Conservation (phyloP, 2,888 invertebrate species). For the Cerastis leucographa region DNA sequence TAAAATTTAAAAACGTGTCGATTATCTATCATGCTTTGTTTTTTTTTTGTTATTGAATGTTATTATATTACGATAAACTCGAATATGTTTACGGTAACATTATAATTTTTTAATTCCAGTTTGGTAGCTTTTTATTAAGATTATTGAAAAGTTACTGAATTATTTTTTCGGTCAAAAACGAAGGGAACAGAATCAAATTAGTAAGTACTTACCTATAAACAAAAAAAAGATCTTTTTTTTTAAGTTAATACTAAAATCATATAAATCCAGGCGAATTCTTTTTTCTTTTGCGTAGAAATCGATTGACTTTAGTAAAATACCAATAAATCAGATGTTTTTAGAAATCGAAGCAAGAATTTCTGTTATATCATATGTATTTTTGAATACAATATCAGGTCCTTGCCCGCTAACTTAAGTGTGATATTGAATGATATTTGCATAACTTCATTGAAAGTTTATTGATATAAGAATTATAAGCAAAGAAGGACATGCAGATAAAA, state of each 20-base stretch:
- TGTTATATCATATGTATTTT: neutral
- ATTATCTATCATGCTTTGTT: constrained; percentile 1
- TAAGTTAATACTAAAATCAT: neutral
- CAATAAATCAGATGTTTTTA: neutral
- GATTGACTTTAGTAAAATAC: neutral
- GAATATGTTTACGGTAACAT: too few species aligned
- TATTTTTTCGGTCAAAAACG: neutral
- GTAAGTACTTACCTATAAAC: neutral
- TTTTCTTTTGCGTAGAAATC: neutral
- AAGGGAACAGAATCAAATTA: too few species aligned
- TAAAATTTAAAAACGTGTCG: constrained; percentile 17
- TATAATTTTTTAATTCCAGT: too few species aligned
- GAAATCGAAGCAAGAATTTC: neutral
- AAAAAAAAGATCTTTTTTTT: neutral
- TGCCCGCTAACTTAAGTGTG: neutral
- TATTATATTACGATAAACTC: neutral
- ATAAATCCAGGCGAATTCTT: neutral
- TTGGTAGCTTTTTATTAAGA: neutral
- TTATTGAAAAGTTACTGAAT: neutral
- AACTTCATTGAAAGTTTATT: constrained; percentile 14
- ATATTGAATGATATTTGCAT: constrained; percentile 12
- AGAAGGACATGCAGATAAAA: neutral
- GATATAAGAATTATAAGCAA: neutral
- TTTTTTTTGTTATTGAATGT: constrained; percentile 5
- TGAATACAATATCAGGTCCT: neutral